These are phyloP conservation scores for Diglossa cyanea DNA, from an alignment of 2,797 vertebrate genomes.

Conservation along the genomic window DNA sequence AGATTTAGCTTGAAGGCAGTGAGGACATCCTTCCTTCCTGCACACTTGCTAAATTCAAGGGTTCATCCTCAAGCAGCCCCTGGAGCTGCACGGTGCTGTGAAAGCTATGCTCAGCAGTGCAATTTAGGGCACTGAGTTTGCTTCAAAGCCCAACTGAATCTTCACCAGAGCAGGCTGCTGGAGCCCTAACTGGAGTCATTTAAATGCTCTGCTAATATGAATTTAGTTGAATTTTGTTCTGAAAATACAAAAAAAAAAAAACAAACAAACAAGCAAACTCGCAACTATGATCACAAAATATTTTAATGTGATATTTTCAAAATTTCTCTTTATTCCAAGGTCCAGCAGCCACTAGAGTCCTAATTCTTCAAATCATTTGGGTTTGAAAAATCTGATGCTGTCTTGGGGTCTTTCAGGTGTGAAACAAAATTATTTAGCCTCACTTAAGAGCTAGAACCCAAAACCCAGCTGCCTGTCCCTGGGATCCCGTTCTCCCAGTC, in stretches of 20 bases:
- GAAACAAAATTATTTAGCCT: neutral
- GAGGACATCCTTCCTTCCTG: neutral
- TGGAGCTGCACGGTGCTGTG: neutral
- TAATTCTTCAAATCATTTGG: neutral
- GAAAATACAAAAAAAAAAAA: neutral
- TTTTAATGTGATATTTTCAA: neutral
- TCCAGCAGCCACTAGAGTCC: neutral
- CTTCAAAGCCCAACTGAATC: neutral
- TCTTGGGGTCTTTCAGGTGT: neutral
- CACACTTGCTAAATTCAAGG: neutral
- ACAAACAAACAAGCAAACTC: neutral
- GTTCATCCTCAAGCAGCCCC: neutral
- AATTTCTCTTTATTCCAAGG: neutral
- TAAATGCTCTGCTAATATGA: neutral
- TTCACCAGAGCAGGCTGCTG: neutral
- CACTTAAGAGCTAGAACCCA: neutral
- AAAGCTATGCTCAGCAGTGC: fast-evolving
- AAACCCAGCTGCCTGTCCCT: neutral
- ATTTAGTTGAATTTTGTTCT: neutral
- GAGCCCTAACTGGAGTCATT: neutral
- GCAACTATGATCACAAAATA: neutral
- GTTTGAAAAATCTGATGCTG: neutral
- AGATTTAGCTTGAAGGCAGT: neutral
- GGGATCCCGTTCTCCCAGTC: neutral
- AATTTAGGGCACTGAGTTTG: neutral